Evolutionary conservation across 2,888 invertebrate species (phyloP), one percentile per base, ranked within the genome.

Genomic region (Cyclophora punctaria): DNA sequence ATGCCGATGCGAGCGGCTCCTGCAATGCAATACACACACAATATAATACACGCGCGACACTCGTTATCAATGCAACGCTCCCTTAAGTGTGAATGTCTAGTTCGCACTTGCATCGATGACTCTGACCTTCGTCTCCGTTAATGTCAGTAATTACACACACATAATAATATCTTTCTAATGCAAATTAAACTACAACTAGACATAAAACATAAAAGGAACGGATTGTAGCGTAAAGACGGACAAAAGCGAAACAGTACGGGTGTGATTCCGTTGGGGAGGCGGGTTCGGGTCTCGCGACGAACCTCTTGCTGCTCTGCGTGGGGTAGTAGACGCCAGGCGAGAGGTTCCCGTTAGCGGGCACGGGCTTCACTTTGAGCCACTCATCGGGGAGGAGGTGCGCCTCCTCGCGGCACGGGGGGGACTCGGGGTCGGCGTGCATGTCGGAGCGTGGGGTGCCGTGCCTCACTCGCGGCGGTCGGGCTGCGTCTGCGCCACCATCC

Each of bases 1-100:
- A 51, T 92, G 91, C 60, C 93, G 90, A 71, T 92, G 92, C 64
- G 90, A 90, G 63, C 93, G 91, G 74, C 91, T 93, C 89, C 93
- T 93, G 87, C 53, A 86, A 89, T 79, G 71, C 65, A 60, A 51
- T 51, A 60, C 55, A 44, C 64, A 67, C 69, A 66, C 58, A 63
- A 56, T 66, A 64, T 71, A 65, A 58, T 68, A 63, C 64, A 70
- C 47, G 56, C 49, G 44, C 69, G 62, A 67, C 58, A 66, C 64
- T 71, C 63, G 61, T 70, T 71, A 73, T 70, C 64, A 66, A 69
- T 58, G 65, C 65, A 58, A 62, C 58, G 58, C 60, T 64, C 59
- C 65, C 72, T 63, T 73, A 77, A 69, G 75, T 75, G 74, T 69
- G 69, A 81, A 82, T 73, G 71, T 69, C 69, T 75, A 78, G 72